A percentile compares a stretch with the other conserved stretches of the same genome.
These are phyloP conservation scores for Amblyjoppa proteus DNA, from an alignment of 2,888 invertebrate species.

Conservation along the genomic window DNA sequence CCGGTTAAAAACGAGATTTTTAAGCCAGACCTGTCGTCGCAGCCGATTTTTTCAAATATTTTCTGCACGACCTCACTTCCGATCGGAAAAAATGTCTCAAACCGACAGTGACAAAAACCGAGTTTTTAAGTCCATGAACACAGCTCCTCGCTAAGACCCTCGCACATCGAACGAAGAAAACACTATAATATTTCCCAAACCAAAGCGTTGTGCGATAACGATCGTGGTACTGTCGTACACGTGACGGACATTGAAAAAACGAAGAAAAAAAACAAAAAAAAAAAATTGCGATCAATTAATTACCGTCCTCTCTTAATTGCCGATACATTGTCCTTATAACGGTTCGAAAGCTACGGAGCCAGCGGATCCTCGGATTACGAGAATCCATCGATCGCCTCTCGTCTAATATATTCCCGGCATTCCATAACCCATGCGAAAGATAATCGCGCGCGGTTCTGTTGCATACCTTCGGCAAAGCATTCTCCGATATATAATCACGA, in stretches of 20 bases:
- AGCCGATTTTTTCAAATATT: too few relatives aligned
- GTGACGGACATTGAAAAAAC: not conserved
- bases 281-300: not conserved
- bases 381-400: conserved; percentile 23
- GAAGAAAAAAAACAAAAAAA: not conserved
- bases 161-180: too few relatives aligned
- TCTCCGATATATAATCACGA: conserved; percentile 35
- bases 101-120: too few relatives aligned
- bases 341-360: not conserved
- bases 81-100: too few relatives aligned
- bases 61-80: too few relatives aligned
- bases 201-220: too few relatives aligned
- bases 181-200: too few relatives aligned
- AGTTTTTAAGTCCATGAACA: too few relatives aligned
- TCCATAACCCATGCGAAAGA: conserved; percentile 12
- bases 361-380: conserved; percentile 2
- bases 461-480: conserved; percentile 29
- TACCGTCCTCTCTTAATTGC: not conserved
- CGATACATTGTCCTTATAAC: not conserved
- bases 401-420: conserved; percentile 29
- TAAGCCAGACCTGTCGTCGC: too few relatives aligned
- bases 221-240: not conserved
- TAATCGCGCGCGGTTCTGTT: not conserved
- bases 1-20: too few relatives aligned
- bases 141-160: too few relatives aligned